phyloP scores from a whole-genome alignment of 2,797 vertebrate species.

The Phrynocephalus vlangalii region DNA sequence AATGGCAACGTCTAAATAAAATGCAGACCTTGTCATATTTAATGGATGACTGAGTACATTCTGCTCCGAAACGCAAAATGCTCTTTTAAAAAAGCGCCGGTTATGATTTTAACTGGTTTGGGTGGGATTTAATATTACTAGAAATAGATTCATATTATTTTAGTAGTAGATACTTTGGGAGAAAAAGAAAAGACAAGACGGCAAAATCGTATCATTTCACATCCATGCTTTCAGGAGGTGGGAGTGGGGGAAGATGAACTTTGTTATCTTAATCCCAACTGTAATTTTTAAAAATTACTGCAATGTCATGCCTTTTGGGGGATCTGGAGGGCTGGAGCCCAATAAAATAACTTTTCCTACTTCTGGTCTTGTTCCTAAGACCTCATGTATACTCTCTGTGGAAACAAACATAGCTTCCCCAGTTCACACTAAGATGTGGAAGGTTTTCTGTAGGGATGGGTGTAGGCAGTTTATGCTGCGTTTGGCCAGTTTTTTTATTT shows the following conservation, averaged over 20 bases:
- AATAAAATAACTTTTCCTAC: too few species aligned
- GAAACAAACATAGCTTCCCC: neutral
- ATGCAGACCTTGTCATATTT: constrained; percentile 94
- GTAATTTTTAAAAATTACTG: neutral
- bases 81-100: constrained; percentile 67
- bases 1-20: constrained; percentile 94
- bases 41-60: constrained; percentile 86
- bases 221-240: constrained; percentile 7
- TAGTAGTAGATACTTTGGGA: constrained; percentile 44
- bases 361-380: neutral
- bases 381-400: neutral
- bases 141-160: constrained; percentile 43
- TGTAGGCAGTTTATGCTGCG: neutral
- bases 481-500: neutral
- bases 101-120: constrained; percentile 73
- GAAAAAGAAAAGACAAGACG: constrained; percentile 17
- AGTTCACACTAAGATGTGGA: neutral
- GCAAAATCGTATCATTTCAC: constrained; percentile 50
- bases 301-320: too few species aligned
- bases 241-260: neutral
- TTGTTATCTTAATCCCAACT: constrained; percentile 35
- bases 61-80: constrained; percentile 79
- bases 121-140: constrained; percentile 60
- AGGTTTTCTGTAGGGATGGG: neutral
- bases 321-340: too few species aligned